These are phyloP conservation scores for Candoia aspera DNA, from an alignment of 2,113 vertebrate genomes.

Conservation along the genomic window DNA sequence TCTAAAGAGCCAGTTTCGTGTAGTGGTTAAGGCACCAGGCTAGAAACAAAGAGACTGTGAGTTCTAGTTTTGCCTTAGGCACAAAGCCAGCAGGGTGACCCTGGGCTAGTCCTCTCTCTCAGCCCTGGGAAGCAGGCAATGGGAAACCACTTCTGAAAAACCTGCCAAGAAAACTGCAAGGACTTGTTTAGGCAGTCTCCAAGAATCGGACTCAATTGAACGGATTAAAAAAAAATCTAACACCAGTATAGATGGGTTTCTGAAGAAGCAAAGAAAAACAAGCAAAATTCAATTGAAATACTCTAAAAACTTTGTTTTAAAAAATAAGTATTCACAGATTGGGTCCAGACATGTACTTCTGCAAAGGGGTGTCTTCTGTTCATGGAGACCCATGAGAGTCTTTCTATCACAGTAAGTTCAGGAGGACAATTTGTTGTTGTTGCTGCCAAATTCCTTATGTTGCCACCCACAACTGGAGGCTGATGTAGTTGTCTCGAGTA, in stretches of 20 bases:
- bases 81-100: too few species aligned
- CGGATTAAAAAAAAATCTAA: too few species aligned
- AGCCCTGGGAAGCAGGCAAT: too few species aligned
- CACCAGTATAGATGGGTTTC: not conserved
- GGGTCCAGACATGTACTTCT: not conserved
- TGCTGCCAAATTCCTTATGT: not conserved
- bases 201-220: too few species aligned
- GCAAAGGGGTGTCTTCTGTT: not conserved
- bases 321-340: not conserved
- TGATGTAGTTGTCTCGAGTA: not conserved
- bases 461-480: not conserved
- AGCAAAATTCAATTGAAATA: not conserved
- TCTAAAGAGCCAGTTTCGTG: too few species aligned
- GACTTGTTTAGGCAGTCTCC: too few species aligned
- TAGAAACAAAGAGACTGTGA: too few species aligned
- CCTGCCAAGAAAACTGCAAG: too few species aligned
- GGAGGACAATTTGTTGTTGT: not conserved
- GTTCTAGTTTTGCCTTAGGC: too few species aligned
- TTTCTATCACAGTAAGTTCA: not conserved
- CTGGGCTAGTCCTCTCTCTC: too few species aligned
- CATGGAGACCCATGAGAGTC: not conserved
- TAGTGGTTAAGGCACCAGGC: too few species aligned
- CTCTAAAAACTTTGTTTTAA: not conserved
- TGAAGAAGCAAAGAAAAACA: not conserved
- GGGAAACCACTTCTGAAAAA: too few species aligned